phyloP scores from a whole-genome alignment of 2,888 invertebrate genomes.

The Pachymerium ferrugineum region DNA sequence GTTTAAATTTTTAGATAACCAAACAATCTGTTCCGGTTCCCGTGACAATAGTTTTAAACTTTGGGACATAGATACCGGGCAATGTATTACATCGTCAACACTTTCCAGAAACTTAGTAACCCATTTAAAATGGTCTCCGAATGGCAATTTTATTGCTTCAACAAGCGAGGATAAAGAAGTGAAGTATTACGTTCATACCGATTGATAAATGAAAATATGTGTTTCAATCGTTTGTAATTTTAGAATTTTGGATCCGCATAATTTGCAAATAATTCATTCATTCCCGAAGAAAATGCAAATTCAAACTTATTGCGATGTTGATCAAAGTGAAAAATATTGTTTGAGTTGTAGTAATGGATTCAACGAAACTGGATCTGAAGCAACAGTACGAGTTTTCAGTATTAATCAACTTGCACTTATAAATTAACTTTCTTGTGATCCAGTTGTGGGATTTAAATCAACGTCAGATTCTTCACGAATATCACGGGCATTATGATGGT shows the following conservation, averaged over 20 bases:
- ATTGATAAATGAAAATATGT: neutral
- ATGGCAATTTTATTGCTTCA: neutral
- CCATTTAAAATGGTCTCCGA: neutral
- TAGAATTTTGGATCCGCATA: neutral
- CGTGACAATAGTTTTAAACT: neutral
- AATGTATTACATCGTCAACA: neutral
- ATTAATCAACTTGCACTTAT: neutral
- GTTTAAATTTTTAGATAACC: neutral
- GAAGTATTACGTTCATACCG: neutral
- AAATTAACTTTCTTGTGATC: neutral
- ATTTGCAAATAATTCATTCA: neutral
- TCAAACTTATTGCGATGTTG: neutral
- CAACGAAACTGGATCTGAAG: neutral
- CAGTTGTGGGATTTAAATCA: neutral
- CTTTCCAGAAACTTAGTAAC: neutral
- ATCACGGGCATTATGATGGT: neutral
- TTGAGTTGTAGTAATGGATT: neutral
- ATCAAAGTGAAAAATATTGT: neutral
- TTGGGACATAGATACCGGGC: neutral
- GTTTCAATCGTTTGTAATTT: neutral
- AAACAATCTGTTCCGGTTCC: neutral
- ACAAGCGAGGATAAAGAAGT: constrained; percentile 20
- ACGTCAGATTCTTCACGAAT: neutral
- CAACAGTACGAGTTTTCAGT: neutral
- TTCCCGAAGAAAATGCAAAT: neutral